phyloP scores from a whole-genome alignment of 2,113 vertebrate genomes.

The Hassar affinis region DNA sequence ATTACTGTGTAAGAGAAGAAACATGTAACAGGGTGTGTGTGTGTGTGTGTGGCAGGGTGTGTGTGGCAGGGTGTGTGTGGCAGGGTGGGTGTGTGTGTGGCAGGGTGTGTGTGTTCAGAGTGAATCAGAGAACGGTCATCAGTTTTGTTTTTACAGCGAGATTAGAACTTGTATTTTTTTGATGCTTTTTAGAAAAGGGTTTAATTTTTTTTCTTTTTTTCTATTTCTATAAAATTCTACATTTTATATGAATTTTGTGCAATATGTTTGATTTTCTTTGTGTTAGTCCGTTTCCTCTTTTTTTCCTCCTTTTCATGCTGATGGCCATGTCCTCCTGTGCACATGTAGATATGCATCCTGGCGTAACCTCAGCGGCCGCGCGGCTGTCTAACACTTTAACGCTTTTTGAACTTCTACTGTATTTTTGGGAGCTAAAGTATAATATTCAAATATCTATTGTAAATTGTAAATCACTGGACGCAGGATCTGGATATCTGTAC shows the following conservation, averaged over 20 bases:
- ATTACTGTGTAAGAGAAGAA: constrained; percentile 27
- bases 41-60: too few relatives aligned
- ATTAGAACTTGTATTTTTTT: constrained; percentile 54
- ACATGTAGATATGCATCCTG: constrained; percentile 59
- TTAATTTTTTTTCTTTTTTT: constrained; percentile 48
- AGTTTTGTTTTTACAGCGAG: constrained; percentile 52
- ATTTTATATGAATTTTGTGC: constrained; percentile 78
- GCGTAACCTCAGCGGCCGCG: too few relatives aligned
- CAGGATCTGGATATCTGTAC: constrained; percentile 70
- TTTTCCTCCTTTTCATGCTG: constrained; percentile 50
- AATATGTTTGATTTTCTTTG: constrained; percentile 77
- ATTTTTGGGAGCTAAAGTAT: constrained; percentile 77
- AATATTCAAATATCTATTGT: constrained; percentile 81
- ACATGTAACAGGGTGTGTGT: constrained; percentile 8
- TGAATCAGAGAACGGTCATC: constrained; percentile 58
- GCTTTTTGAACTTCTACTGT: constrained; percentile 74
- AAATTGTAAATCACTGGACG: constrained; percentile 82
- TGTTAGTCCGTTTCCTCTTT: constrained; percentile 55
- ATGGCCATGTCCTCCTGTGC: constrained; percentile 61
- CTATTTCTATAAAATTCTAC: constrained; percentile 40
- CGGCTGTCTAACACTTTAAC: constrained; percentile 76
- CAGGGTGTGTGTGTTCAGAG: constrained; percentile 15
- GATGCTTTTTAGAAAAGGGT: constrained; percentile 55
- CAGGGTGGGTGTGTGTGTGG: too few relatives aligned
- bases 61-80: too few relatives aligned